phyloP scores from a whole-genome alignment of 2,113 vertebrate genomes.

The Cardinalis cardinalis region DNA sequence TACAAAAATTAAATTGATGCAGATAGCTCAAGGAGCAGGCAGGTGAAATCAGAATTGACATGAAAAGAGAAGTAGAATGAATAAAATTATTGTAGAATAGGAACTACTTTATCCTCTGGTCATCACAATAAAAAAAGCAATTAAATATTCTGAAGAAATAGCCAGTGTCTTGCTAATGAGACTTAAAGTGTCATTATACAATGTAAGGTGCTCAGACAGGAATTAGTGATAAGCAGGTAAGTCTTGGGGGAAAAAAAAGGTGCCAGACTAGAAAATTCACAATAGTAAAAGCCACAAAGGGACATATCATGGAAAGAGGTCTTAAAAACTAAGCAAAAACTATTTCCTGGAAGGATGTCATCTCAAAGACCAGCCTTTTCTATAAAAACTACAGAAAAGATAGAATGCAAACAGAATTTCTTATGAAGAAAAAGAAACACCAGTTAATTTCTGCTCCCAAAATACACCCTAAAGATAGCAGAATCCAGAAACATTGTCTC shows the following conservation, averaged over 20 bases:
- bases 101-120: neutral
- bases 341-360: neutral
- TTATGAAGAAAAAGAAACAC: neutral
- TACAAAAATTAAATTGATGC: neutral
- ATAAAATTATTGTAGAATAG: neutral
- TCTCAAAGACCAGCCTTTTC: neutral
- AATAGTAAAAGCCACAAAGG: neutral
- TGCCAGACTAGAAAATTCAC: neutral
- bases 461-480: neutral
- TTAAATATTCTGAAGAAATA: neutral
- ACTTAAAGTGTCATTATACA: neutral
- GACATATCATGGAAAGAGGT: neutral
- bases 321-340: neutral
- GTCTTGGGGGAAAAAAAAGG: neutral
- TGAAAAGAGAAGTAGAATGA: neutral
- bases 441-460: neutral
- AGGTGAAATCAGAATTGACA: neutral
- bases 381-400: neutral
- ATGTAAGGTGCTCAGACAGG: neutral
- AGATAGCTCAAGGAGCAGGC: neutral
- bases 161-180: neutral
- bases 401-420: neutral
- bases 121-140: neutral
- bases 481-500: neutral
- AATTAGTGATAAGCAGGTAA: neutral